phyloP scores from a whole-genome alignment of 2,888 invertebrate species.

The Eilema caniola region DNA sequence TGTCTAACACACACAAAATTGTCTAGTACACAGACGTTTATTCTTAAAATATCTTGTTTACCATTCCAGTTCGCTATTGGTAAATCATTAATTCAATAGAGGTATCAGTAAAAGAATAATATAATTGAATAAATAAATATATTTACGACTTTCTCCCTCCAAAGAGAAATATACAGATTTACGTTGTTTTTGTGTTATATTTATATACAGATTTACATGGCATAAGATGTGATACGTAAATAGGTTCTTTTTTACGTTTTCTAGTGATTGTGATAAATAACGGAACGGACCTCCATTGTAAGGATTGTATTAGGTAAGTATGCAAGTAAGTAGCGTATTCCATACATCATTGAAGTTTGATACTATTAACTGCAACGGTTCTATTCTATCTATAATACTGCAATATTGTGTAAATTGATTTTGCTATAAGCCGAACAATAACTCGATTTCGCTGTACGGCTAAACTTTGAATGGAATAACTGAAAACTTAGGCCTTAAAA shows the following conservation, averaged over 20 bases:
- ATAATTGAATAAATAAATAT: too few species aligned
- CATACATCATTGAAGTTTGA: background rate
- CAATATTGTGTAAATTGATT: background rate
- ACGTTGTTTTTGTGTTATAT: too few species aligned
- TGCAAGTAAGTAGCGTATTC: background rate
- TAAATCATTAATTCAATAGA: conserved; percentile 31
- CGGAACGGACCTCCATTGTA: too few species aligned
- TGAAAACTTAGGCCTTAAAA: background rate
- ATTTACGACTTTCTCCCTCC: too few species aligned
- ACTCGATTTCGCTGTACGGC: background rate
- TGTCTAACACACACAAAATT: conserved; percentile 38
- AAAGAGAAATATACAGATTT: too few species aligned
- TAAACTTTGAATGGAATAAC: background rate
- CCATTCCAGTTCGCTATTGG: conserved; percentile 26
- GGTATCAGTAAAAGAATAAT: background rate
- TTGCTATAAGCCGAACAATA: background rate
- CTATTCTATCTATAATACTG: background rate
- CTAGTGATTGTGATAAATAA: too few species aligned
- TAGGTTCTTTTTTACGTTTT: too few species aligned
- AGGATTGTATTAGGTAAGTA: too few species aligned
- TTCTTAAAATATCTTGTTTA: conserved; percentile 38
- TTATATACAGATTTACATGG: too few species aligned
- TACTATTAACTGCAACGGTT: conserved; percentile 1
- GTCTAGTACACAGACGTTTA: conserved; percentile 25
- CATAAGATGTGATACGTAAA: too few species aligned